phyloP scores from a whole-genome alignment of 2,113 vertebrate genomes.

The Bothrops jararaca region DNA sequence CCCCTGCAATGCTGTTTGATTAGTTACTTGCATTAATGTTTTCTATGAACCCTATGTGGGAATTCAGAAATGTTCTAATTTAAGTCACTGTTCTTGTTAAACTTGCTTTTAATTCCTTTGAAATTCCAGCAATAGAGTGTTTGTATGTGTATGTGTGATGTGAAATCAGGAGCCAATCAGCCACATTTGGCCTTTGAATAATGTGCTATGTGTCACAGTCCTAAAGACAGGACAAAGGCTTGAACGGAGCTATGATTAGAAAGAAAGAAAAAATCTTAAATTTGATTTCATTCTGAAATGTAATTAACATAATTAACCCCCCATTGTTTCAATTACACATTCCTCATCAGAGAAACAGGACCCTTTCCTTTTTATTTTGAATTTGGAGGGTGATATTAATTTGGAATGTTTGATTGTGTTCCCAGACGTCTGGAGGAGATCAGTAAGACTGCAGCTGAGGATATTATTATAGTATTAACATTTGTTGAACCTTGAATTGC shows the following conservation, averaged over 20 bases:
- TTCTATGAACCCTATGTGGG: neutral
- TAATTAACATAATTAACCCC: neutral
- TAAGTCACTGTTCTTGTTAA: neutral
- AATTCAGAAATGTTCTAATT: neutral
- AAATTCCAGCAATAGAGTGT: neutral
- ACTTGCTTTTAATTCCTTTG: neutral
- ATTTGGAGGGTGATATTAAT: neutral
- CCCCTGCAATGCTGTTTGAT: neutral
- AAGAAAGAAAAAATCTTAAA: neutral
- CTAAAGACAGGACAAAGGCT: neutral
- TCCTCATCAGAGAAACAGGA: neutral
- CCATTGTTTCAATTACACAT: neutral
- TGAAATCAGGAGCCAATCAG: neutral
- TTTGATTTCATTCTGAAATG: neutral
- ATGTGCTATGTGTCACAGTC: neutral
- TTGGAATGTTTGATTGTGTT: neutral
- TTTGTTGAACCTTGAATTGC: neutral
- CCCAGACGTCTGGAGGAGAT: neutral
- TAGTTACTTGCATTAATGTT: neutral
- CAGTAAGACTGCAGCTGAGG: neutral
- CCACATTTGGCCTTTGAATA: neutral
- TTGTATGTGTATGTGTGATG: neutral
- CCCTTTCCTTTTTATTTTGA: neutral
- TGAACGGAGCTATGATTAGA: neutral
- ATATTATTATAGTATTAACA: neutral